A percentile compares a stretch with the other conserved stretches of the same genome.
Evolutionary conservation across 64 coral and sea anemone species (phyloP).

Genomic region (Pocillopora damicornis): DNA sequence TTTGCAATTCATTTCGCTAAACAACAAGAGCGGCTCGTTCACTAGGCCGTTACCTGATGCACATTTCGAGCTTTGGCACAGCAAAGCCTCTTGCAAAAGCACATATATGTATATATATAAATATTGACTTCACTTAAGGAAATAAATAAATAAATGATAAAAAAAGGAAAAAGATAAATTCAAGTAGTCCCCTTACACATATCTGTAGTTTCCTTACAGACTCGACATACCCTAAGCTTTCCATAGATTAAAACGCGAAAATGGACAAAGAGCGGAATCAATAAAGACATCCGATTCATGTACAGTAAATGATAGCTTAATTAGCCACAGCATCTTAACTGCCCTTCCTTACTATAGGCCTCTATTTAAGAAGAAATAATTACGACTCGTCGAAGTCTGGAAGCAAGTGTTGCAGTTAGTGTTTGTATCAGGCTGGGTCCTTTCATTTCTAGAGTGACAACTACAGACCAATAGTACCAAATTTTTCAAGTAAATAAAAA

Average conservation of each 20-base stretch:
- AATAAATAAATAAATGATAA: conserved; percentile 39
- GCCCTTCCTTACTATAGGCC: too few species aligned
- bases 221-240: not conserved
- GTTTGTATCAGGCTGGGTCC: too few species aligned
- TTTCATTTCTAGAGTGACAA: too few species aligned
- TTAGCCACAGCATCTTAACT: too few species aligned
- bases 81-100: conserved; percentile 10
- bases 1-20: conserved; percentile 5
- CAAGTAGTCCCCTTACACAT: not conserved
- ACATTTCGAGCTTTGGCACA: not conserved
- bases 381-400: too few species aligned
- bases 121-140: conserved; percentile 42
- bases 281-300: too few species aligned
- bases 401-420: too few species aligned
- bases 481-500: too few species aligned
- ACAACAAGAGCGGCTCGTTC: not conserved
- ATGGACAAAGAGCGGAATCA: too few species aligned
- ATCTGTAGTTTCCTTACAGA: not conserved
- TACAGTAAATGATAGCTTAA: too few species aligned
- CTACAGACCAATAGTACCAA: too few species aligned
- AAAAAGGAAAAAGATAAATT: not conserved
- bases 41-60: not conserved
- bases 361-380: too few species aligned
- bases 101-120: conserved; percentile 24
- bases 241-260: not conserved